These are phyloP conservation scores for Hirtodrosophila trivittata DNA, from an alignment of 2,888 invertebrate genomes.

Conservation along the genomic window DNA sequence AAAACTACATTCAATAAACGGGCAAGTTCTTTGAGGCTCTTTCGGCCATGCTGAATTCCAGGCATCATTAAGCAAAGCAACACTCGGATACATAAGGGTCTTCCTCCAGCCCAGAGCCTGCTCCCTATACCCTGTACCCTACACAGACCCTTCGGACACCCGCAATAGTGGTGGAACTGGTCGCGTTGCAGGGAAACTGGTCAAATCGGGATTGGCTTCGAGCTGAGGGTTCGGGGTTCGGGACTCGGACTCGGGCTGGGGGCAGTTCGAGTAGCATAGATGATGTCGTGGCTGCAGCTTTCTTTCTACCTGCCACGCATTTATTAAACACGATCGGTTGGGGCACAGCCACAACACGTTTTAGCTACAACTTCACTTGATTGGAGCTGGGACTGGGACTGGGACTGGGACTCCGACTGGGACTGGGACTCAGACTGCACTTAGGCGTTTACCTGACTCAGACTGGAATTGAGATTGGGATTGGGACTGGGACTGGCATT, in stretches of 20 bases:
- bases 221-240: slow-evolving; percentile 1
- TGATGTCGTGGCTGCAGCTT: slow-evolving; percentile 43
- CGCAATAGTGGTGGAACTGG: slow-evolving; percentile 59
- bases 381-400: slow-evolving; percentile 47
- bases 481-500: slow-evolving; percentile 26
- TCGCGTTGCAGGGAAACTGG: slow-evolving; percentile 43
- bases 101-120: not conserved
- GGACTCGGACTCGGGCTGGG: slow-evolving; percentile 14
- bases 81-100: slow-evolving; percentile 73
- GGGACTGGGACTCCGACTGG: slow-evolving; percentile 16
- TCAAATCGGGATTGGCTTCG: slow-evolving; percentile 41
- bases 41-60: slow-evolving; percentile 83
- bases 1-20: slow-evolving; percentile 60
- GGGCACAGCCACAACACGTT: slow-evolving; percentile 59
- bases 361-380: slow-evolving; percentile 76
- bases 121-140: not conserved
- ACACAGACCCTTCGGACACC: not conserved
- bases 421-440: slow-evolving; percentile 38
- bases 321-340: slow-evolving; percentile 73
- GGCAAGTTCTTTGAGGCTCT: slow-evolving; percentile 25
- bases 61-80: slow-evolving; percentile 70
- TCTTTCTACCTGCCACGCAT: slow-evolving; percentile 77
- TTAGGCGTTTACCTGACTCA: slow-evolving; percentile 35
- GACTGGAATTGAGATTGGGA: slow-evolving; percentile 5
- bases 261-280: not conserved